Base-by-base conservation (phyloP, 2,113 vertebrate genomes). In the Argyrosomus japonicus region DNA sequence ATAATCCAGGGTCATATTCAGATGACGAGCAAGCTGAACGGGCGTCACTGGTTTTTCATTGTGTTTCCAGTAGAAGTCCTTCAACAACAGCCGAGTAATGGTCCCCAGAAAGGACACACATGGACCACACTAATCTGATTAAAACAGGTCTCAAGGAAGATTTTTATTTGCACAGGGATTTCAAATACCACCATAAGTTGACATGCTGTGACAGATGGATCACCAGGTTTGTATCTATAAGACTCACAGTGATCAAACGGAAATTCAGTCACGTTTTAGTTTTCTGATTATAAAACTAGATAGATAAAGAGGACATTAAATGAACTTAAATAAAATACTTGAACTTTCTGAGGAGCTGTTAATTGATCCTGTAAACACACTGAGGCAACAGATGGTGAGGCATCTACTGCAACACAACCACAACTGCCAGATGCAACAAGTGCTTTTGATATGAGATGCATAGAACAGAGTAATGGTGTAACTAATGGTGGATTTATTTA, bases 121-220 rank as follows among this genome's bases (percentile, higher is more conserved):
- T 29, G 62, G n/a, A 23, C 70, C 23, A n/a, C n/a, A 81, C 79
- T 95, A 94, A 95, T 87, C 93, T 89, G 88, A 95, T 94, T 94
- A 95, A 92, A 75, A 68, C 77, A 83, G 92, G 17, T 60, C 21
- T 19, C 8, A 3, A 48, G 18, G 90, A 81, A 78, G 70, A 81
- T 84, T 84, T 80, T 86, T 56, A 72, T 81, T 91, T 67, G 50
- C 53, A 36, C 23, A 27, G 36, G 63, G 50, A 60, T 57, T 45
- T 67, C 36, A 82, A 79, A 79, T n/a, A 18, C 65, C 51, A 29
- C 13, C 27, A 36, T 3, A 63, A 36, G 53, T 0, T 32, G 5
- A 68, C 40, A 8, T 6, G 23, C 61, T 56, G 48, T 6, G 27
- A 61, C 45, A 50, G 19, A 15, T 48, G 40, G n/a, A 63, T 17